Evolutionary conservation across 2,113 vertebrate genomes (phyloP).

Genomic region (Oxyruncus cristatus): DNA sequence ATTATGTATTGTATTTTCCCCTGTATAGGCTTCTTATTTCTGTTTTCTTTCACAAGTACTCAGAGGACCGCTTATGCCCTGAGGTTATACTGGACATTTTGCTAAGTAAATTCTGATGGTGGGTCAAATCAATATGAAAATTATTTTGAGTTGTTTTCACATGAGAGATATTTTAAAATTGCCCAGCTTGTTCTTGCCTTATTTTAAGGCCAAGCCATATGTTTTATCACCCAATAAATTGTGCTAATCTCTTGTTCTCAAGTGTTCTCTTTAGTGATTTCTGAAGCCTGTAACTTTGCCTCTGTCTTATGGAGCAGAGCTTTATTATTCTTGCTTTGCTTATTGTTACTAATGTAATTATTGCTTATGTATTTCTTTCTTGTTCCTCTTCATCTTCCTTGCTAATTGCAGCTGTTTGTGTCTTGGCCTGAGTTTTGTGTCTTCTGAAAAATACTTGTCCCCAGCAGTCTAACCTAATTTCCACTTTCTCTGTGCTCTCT

Average conservation of each 20-base stretch:
- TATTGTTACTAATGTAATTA: neutral
- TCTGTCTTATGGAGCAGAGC: neutral
- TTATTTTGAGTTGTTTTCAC: neutral
- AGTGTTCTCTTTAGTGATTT: neutral
- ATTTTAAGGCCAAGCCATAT: neutral
- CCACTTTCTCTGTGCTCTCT: conserved; percentile 40
- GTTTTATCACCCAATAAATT: neutral
- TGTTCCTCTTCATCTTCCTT: neutral
- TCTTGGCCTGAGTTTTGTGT: neutral
- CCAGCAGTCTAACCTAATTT: conserved; percentile 40
- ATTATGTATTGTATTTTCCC: neutral
- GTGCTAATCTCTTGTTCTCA: neutral
- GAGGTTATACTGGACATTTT: neutral
- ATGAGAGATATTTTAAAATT: neutral
- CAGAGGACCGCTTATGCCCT: neutral
- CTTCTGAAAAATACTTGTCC: conserved; percentile 27
- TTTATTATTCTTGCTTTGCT: neutral
- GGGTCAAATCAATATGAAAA: neutral
- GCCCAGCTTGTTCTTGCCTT: neutral
- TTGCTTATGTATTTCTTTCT: neutral
- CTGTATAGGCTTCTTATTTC: neutral
- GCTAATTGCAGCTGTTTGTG: conserved; percentile 3
- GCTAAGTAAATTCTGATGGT: neutral
- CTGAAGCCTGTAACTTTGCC: neutral
- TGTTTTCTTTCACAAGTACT: neutral